Base-by-base conservation (phyloP, 2,113 vertebrate genomes). In the Vanacampus margaritifer region DNA sequence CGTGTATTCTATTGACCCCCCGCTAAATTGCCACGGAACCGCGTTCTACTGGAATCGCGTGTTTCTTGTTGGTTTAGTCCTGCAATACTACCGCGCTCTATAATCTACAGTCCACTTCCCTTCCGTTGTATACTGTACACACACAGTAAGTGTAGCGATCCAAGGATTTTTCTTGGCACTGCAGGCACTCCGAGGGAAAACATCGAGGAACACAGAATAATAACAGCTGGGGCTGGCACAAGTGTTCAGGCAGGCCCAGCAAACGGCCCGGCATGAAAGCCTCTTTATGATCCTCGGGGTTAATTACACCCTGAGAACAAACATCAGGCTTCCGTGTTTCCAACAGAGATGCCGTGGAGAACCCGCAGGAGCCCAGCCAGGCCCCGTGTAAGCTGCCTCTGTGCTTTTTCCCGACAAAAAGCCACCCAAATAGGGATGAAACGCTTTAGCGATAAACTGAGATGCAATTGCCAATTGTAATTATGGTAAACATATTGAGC, bases 201-300 rank as follows among this genome's bases (percentile, higher is more conserved):
- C 69, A 64, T 46, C 17, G 17, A 19, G 14, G 17, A 46, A 46
- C 6, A 46, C 5, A 19, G 45, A 46, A 46, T 46, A 46, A 46
- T 46, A 17, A 46, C 45, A 21, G 45, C 45, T 7, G 45, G 45
- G 17, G 17, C 45, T 46, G 11, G 53, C 74, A 51, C 50, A 10
- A 51, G n/a, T 23, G n/a, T 10, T 23, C 21, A 51, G 50, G 43
- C 16, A 17, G 43, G 43, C 17, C 5, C 45, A 46, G 45, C 45
- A 46, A 46, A 46, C 17, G 7, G 17, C 5, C 45, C 51, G 12
- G n/a, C 51, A 24, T 24, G 73, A 78, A 88, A 59, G 71, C 64
- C 73, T 77, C 72, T 88, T 89, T 88, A 86, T 53, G 79, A 81
- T 81, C 58, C 73, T 71, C 81, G 1, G 64, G 76, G 72, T 79